These are phyloP conservation scores for Strix uralensis DNA, from an alignment of 2,113 vertebrate genomes.

Conservation along the genomic window DNA sequence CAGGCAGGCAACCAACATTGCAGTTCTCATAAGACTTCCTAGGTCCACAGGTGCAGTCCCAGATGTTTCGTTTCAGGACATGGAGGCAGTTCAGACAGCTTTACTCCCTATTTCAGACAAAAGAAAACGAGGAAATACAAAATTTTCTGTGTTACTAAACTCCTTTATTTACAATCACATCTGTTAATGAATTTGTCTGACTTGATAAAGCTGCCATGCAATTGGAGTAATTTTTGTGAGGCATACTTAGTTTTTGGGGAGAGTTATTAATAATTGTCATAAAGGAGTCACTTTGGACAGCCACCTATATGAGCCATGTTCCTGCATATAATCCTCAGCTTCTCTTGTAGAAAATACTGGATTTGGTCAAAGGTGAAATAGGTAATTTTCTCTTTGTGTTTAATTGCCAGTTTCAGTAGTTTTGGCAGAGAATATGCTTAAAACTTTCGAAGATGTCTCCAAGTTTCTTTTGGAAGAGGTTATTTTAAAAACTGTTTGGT, in stretches of 20 bases:
- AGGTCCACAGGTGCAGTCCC: not conserved
- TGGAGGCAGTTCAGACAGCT: not conserved
- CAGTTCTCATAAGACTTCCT: too few species aligned
- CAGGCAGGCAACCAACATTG: not conserved
- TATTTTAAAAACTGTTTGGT: not conserved
- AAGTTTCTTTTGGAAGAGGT: not conserved
- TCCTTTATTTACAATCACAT: not conserved
- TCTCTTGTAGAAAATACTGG: not conserved
- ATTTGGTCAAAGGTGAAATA: not conserved
- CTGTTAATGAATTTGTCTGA: not conserved
- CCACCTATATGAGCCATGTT: not conserved
- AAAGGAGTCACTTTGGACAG: not conserved
- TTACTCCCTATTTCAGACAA: not conserved
- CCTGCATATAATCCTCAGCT: not conserved
- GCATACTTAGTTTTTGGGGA: not conserved
- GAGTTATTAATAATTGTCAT: not conserved
- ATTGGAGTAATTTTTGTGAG: not conserved
- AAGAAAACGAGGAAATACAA: not conserved
- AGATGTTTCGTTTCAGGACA: not conserved
- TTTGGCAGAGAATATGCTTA: not conserved
- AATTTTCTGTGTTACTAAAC: not conserved
- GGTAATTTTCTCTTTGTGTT: not conserved
- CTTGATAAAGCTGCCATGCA: not conserved
- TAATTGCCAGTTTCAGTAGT: not conserved
- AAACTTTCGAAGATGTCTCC: not conserved